Conservation (phyloP, 2,113 vertebrate genomes). For the Gobio gobio region DNA sequence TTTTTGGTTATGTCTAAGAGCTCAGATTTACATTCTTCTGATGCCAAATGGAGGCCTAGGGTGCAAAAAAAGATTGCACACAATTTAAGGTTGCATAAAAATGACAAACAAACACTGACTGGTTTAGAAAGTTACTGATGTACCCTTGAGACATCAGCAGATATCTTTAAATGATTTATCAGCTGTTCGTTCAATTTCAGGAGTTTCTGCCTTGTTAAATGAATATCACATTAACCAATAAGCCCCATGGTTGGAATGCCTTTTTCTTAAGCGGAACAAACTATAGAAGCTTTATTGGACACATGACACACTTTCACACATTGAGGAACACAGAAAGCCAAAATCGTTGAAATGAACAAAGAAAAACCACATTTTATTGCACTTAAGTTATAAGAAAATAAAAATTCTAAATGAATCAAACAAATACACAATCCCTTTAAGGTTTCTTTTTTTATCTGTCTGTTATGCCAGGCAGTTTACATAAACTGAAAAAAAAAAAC, state of each 20-base stretch:
- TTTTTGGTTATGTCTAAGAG: not conserved
- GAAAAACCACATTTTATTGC: constrained; percentile 98
- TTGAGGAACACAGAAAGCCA: constrained; percentile 82
- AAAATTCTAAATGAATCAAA: constrained; percentile 99
- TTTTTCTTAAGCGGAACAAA: constrained; percentile 50
- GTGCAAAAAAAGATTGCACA: no score
- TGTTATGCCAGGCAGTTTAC: constrained; percentile 98
- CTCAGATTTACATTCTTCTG: not conserved
- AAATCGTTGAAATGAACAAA: constrained; percentile 96
- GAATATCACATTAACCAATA: not conserved
- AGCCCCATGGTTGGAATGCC: not conserved
- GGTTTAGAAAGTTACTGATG: not conserved
- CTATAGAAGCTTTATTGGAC: constrained; percentile 67
- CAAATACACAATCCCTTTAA: constrained; percentile 99
- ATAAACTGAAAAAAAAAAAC: constrained; percentile 91
- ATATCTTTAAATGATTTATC: not conserved
- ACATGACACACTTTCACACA: constrained; percentile 74
- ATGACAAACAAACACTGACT: not conserved
- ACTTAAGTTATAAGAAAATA: constrained; percentile 99
- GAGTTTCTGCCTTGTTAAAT: not conserved
- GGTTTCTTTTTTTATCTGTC: constrained; percentile 88
- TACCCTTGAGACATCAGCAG: not conserved
- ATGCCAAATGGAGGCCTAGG: not conserved
- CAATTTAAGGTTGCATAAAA: not conserved
- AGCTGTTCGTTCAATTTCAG: not conserved